Conservation (phyloP, 2,888 invertebrate species). For the Cantharis lateralis region DNA sequence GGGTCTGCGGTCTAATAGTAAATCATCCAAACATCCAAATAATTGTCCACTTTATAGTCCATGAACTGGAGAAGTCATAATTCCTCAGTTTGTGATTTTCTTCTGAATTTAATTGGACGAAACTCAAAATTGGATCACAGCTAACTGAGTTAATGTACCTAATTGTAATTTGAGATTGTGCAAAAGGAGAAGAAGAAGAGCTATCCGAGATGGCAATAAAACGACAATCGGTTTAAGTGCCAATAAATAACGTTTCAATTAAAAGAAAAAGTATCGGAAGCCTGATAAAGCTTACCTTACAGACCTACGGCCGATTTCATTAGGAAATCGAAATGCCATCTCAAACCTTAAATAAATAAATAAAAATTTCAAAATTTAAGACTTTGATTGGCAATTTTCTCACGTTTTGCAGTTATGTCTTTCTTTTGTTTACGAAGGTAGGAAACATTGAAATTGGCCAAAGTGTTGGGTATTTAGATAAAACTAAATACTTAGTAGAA, state of each 20-base stretch:
- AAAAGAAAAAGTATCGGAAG: neutral
- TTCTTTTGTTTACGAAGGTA: neutral
- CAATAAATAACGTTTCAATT: neutral
- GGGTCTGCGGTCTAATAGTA: no score
- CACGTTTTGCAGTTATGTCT: neutral
- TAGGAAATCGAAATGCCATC: no score
- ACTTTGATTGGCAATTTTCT: neutral
- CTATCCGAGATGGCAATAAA: neutral
- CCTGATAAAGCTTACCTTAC: neutral
- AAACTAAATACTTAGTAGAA: neutral
- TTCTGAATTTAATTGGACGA: no score
- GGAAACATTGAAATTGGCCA: neutral
- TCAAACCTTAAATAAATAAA: neutral
- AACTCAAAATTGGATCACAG: neutral
- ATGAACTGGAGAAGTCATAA: no score
- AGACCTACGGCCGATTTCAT: neutral
- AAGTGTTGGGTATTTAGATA: neutral
- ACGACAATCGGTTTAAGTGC: neutral
- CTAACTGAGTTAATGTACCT: neutral
- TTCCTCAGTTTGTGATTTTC: no score
- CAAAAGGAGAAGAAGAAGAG: neutral
- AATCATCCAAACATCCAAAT: no score
- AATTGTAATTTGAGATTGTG: neutral
- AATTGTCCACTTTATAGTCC: no score
- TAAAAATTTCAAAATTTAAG: neutral